phyloP scores from a whole-genome alignment of 2,113 vertebrate genomes.

The Silurus glanis region DNA sequence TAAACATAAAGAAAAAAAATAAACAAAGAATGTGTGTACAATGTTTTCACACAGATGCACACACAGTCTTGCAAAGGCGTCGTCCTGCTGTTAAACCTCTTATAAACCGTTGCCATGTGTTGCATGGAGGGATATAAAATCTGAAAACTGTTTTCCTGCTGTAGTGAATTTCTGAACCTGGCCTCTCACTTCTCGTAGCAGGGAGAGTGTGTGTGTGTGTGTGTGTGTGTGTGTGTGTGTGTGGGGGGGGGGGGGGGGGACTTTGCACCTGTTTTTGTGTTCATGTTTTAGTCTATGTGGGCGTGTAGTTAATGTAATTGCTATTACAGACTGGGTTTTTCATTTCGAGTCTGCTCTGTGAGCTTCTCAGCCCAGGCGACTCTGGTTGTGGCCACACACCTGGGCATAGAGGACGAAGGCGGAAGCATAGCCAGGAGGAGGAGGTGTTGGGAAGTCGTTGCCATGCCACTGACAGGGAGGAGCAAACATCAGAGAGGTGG shows the following conservation, averaged over 20 bases:
- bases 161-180: background rate
- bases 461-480: slow-evolving; percentile 66
- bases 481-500: slow-evolving; percentile 56
- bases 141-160: background rate
- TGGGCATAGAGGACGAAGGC: slow-evolving; percentile 32
- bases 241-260: background rate
- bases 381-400: slow-evolving; percentile 1
- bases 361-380: background rate
- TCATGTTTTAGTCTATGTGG: slow-evolving; percentile 11
- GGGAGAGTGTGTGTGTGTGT: slow-evolving; percentile 23
- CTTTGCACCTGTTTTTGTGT: slow-evolving; percentile 42
- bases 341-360: background rate
- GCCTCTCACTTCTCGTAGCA: slow-evolving; percentile 13
- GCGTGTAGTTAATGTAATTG: background rate
- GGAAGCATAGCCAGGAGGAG: slow-evolving; percentile 64
- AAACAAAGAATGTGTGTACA: too few species aligned
- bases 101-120: slow-evolving; percentile 15
- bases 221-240: slow-evolving; percentile 35
- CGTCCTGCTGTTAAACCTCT: slow-evolving; percentile 1
- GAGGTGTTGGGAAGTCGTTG: slow-evolving; percentile 68
- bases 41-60: background rate
- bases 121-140: slow-evolving; percentile 5
- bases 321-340: background rate
- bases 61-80: background rate
- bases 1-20: background rate